phyloP scores from a whole-genome alignment of 1,140 invertebrate genomes.

The Bombus cullumanus region DNA sequence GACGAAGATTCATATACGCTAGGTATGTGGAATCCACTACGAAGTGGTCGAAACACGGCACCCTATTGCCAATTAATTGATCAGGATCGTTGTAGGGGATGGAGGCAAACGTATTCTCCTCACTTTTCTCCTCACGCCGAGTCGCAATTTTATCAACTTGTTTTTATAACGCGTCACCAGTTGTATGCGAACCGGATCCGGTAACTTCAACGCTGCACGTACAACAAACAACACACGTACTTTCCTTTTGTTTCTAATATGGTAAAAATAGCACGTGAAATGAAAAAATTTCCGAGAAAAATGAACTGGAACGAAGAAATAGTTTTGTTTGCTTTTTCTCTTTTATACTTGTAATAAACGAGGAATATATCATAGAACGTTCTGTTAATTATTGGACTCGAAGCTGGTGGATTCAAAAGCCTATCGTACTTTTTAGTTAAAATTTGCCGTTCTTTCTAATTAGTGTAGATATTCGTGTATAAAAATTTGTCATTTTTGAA shows the following conservation, averaged over 20 bases:
- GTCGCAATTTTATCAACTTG: constrained; percentile 67
- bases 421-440: neutral
- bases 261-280: neutral
- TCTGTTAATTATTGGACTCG: neutral
- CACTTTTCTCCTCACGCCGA: constrained; percentile 67
- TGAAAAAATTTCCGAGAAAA: neutral
- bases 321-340: neutral
- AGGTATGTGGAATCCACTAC: constrained; percentile 15
- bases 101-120: constrained; percentile 55
- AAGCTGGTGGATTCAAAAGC: neutral
- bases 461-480: too few species aligned
- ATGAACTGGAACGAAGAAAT: neutral
- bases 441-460: too few species aligned
- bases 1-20: constrained; percentile 54
- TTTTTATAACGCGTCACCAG: neutral
- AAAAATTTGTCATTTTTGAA: too few species aligned
- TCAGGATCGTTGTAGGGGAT: constrained; percentile 67
- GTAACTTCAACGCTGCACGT: neutral
- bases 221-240: neutral
- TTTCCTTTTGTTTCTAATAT: neutral
- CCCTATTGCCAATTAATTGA: constrained; percentile 79
- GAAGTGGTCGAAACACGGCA: constrained; percentile 60
- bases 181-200: neutral
- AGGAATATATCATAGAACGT: neutral
- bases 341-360: too few species aligned